Evolutionary conservation across 1,140 invertebrate species (phyloP), one percentile per base, ranked within the genome.

Genomic region (Streblospio benedicti): DNA sequence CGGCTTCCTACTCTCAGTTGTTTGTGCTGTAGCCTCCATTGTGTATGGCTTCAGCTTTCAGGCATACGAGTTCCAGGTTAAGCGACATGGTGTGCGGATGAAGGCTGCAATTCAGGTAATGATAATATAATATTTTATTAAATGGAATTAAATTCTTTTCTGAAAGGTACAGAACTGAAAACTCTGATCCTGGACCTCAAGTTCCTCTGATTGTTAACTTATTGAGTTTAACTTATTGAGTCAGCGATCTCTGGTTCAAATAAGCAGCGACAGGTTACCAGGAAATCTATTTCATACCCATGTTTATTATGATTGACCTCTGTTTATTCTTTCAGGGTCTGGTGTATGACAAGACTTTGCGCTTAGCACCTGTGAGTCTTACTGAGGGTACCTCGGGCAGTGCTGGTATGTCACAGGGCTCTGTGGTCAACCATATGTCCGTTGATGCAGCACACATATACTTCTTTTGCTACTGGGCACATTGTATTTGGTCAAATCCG

Each of bases 401-500:
- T n/a, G n/a, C n/a, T n/a, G n/a, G n/a, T n/a, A n/a, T n/a, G n/a
- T n/a, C n/a, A n/a, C n/a, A n/a, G n/a, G n/a, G n/a, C n/a, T n/a
- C n/a, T n/a, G 76, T 79, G 50, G 85, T 85, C n/a, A 91, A 91
- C 77, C 81, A 91, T 50, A 85, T 90, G 81, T 85, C 88, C 4
- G 86, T 89, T 67, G 89, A 92, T 74, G 83, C 85, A 0, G 84
- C 84, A 32, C 90, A 90, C 69, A 81, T 91, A 14, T 89, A 91
- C 86, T 85, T 86, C 45, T 84, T 89, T 69, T 85, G 90, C 70
- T 88, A 87, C 83, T 87, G 90, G 67, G 85, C 85, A 49, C 88
- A 91, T 78, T 91, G 90, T 68, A 81, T 86, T 25, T 92, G 89
- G 89, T 86, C 88, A 0, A 87, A 90, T 63, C 89, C 89, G 25